Percentiles rank a stretch among this genome's conserved stretches.
phyloP scores from a whole-genome alignment of 2,113 vertebrate species.

The Carassius gibelio region DNA sequence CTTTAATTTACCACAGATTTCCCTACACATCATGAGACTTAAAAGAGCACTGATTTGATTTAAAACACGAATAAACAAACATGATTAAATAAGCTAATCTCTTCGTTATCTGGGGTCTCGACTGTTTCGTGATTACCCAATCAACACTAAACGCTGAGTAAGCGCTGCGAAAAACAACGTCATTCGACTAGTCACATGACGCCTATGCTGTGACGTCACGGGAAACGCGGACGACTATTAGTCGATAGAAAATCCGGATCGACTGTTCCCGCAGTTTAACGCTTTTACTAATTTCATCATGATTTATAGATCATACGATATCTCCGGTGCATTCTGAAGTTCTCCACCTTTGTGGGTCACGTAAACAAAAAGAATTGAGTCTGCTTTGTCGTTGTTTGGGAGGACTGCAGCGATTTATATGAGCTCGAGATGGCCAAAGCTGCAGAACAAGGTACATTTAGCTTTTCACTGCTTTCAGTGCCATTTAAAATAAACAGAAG shows the following conservation, averaged over 20 bases:
- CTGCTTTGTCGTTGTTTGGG: background rate
- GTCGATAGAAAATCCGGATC: slow-evolving; percentile 64
- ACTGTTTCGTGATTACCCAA: background rate
- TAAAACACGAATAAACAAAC: background rate
- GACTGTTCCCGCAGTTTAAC: background rate
- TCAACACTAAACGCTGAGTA: slow-evolving; percentile 12
- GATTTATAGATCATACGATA: slow-evolving; percentile 1
- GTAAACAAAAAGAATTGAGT: background rate
- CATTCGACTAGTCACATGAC: slow-evolving; percentile 31
- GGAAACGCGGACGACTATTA: slow-evolving; percentile 49
- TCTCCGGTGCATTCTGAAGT: background rate
- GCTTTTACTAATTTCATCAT: background rate
- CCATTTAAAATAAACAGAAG: background rate
- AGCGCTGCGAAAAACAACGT: slow-evolving; percentile 25
- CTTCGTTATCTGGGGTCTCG: background rate
- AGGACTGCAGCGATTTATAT: background rate
- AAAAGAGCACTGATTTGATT: background rate
- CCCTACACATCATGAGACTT: background rate
- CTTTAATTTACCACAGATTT: background rate
- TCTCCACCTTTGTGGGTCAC: background rate
- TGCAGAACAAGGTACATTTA: slow-evolving; percentile 25
- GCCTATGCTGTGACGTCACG: background rate
- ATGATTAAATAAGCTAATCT: slow-evolving; percentile 1
- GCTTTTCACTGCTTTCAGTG: background rate
- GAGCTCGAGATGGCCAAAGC: slow-evolving; percentile 15